Evolutionary conservation across 1,140 invertebrate genomes (phyloP).

Genomic region (Drosophila gunungcola): DNA sequence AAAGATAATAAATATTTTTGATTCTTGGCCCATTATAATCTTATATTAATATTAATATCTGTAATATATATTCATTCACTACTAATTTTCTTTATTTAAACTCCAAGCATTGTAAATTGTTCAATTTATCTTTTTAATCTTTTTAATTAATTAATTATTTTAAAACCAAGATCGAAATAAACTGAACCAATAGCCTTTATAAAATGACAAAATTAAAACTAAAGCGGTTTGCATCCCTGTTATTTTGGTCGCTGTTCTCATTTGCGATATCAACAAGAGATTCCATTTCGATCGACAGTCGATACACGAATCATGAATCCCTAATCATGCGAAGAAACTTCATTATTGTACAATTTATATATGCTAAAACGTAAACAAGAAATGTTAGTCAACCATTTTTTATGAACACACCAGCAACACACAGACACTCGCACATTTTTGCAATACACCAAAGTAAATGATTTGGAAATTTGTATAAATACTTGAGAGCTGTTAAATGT

Average conservation of each 20-base stretch:
- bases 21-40: too few relatives aligned
- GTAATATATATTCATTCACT: too few relatives aligned
- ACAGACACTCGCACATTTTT: constrained; percentile 66
- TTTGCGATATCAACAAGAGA: constrained; percentile 84
- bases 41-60: too few relatives aligned
- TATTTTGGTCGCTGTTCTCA: constrained; percentile 70
- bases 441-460: constrained; percentile 61
- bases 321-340: constrained; percentile 41
- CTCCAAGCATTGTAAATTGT: too few relatives aligned
- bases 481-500: constrained; percentile 17
- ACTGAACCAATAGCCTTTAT: constrained; percentile 7
- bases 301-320: constrained; percentile 47
- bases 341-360: constrained; percentile 56
- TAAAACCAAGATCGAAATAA: background rate
- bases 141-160: too few relatives aligned
- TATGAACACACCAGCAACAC: constrained; percentile 48
- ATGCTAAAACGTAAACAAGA: constrained; percentile 37
- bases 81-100: too few relatives aligned
- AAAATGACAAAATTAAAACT: background rate
- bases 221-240: constrained; percentile 26
- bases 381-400: constrained; percentile 64
- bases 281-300: constrained; percentile 79
- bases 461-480: constrained; percentile 64
- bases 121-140: too few relatives aligned
- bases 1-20: too few relatives aligned